These are phyloP conservation scores for Ormyrus nitidulus DNA, from an alignment of 2,888 invertebrate genomes.

Conservation along the genomic window DNA sequence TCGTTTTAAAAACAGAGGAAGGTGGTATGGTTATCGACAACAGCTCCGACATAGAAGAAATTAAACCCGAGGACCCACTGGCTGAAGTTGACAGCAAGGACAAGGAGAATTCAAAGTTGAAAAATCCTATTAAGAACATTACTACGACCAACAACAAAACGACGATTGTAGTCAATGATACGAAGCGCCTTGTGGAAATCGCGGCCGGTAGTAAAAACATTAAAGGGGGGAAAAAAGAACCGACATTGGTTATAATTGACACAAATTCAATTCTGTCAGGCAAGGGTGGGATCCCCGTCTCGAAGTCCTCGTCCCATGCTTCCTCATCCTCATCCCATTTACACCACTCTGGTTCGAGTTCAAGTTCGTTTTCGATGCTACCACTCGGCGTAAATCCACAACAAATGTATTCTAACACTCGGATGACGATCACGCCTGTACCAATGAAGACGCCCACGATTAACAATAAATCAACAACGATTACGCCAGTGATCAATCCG, in stretches of 20 bases:
- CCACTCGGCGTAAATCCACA: slow-evolving; percentile 75
- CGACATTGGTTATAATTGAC: slow-evolving; percentile 87
- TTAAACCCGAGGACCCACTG: slow-evolving; percentile 79
- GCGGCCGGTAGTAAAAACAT: slow-evolving; percentile 79
- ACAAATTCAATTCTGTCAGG: slow-evolving; percentile 84
- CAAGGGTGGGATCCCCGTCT: slow-evolving; percentile 78
- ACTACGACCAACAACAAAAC: slow-evolving; percentile 66
- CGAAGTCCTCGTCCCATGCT: slow-evolving; percentile 59
- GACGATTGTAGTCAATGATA: slow-evolving; percentile 83
- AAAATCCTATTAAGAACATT: slow-evolving; percentile 54
- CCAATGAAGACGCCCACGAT: slow-evolving; percentile 72
- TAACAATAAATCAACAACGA: slow-evolving; percentile 63
- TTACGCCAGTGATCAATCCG: slow-evolving; percentile 61
- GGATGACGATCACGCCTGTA: slow-evolving; percentile 79
- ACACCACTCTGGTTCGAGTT: slow-evolving; percentile 65
- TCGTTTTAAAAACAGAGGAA: slow-evolving; percentile 63
- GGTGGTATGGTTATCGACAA: slow-evolving; percentile 76
- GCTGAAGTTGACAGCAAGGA: slow-evolving; percentile 75
- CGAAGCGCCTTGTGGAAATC: slow-evolving; percentile 83
- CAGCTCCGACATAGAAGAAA: slow-evolving; percentile 82
- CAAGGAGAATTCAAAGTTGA: slow-evolving; percentile 71
- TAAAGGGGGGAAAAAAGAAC: slow-evolving; percentile 81
- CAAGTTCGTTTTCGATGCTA: slow-evolving; percentile 75
- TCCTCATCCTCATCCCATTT: slow-evolving; percentile 36
- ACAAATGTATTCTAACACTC: slow-evolving; percentile 76